These are phyloP conservation scores for Callyntrura guangdongensis DNA, from an alignment of 2,888 invertebrate species.

Conservation along the genomic window DNA sequence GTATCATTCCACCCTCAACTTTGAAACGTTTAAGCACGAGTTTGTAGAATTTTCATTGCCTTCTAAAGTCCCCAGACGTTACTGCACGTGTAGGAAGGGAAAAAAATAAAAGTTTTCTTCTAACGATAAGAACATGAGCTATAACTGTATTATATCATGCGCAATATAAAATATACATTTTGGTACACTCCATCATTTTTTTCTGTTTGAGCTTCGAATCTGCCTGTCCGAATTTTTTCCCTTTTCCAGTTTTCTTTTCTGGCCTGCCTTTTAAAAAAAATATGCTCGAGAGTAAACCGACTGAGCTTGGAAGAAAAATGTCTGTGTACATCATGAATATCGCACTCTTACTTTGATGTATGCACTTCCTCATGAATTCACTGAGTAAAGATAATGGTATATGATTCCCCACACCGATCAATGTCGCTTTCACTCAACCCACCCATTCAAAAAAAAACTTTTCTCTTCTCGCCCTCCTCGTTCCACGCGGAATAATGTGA, in stretches of 20 bases:
- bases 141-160: neutral
- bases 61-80: conserved; percentile 37
- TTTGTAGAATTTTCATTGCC: conserved; percentile 41
- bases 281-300: neutral
- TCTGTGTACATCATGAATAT: conserved; percentile 28
- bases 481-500: neutral
- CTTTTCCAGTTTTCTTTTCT: neutral
- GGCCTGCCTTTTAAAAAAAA: conserved; percentile 1
- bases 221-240: conserved; percentile 19
- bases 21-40: conserved; percentile 43
- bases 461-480: neutral
- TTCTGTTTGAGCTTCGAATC: neutral
- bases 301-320: conserved; percentile 20
- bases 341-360: conserved; percentile 20
- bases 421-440: conserved; percentile 72
- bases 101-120: conserved; percentile 27
- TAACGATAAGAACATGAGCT: neutral
- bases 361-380: conserved; percentile 44
- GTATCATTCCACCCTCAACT: conserved; percentile 40
- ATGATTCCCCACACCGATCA: conserved; percentile 67
- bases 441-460: conserved; percentile 49
- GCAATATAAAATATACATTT: conserved; percentile 32
- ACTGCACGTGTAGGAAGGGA: neutral
- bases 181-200: conserved; percentile 2
- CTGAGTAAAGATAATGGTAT: conserved; percentile 60